Conservation (phyloP, 2,888 invertebrate genomes). For the Hypercompe scribonia region DNA sequence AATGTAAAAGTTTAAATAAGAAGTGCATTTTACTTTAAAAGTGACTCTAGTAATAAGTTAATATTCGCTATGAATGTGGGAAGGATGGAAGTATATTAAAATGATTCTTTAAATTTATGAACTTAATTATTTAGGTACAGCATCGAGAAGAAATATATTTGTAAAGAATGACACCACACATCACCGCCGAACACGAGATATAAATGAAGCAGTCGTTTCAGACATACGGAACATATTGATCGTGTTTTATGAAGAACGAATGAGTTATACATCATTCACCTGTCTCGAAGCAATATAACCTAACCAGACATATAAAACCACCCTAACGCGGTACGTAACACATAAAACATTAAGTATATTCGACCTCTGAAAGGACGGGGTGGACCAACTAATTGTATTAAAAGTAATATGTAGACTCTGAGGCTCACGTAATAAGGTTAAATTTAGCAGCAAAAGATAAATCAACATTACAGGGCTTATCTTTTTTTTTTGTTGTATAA, state of each 20-base stretch:
- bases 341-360: slow-evolving; percentile 12
- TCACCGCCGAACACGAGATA: background rate
- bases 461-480: background rate
- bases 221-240: slow-evolving; percentile 11
- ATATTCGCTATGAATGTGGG: background rate
- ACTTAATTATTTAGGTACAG: too few species aligned
- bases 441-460: slow-evolving; percentile 11
- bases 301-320: slow-evolving; percentile 34
- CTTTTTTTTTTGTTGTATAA: slow-evolving; percentile 3
- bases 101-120: background rate
- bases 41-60: too few species aligned
- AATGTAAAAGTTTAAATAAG: too few species aligned
- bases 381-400: slow-evolving; percentile 22
- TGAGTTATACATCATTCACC: slow-evolving; percentile 20
- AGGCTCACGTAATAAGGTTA: slow-evolving; percentile 12
- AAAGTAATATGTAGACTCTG: background rate
- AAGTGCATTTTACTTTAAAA: background rate
- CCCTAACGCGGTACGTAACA: slow-evolving; percentile 14
- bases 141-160: background rate
- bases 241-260: slow-evolving; percentile 10
- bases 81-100: background rate
- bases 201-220: background rate
- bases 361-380: slow-evolving; percentile 25
- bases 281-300: slow-evolving; percentile 16
- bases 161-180: background rate